Conservation (phyloP, 2,113 vertebrate genomes). For the Psettodes erumei region DNA sequence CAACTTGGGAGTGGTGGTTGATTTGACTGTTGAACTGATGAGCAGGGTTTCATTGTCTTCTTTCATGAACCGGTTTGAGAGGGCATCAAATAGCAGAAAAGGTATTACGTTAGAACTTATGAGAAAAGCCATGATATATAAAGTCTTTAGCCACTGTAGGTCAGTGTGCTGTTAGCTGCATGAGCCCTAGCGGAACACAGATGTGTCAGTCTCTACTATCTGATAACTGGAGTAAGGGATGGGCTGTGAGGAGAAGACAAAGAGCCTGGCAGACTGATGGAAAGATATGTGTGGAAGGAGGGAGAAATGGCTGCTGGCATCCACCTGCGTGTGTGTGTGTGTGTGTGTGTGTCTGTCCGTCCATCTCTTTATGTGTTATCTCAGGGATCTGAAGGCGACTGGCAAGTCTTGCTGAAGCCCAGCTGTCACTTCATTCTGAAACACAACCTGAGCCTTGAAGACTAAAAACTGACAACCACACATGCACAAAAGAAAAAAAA, state of each 20-base stretch:
- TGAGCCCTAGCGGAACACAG: conserved; percentile 30
- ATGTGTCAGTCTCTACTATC: conserved; percentile 46
- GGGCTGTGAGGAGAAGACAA: conserved; percentile 21
- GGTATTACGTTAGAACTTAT: too few relatives aligned
- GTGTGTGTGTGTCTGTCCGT: conserved; percentile 33
- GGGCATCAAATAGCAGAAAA: background rate
- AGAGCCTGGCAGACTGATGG: conserved; percentile 36
- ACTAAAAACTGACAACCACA: conserved; percentile 22
- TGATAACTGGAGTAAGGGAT: conserved; percentile 44
- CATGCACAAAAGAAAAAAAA: background rate
- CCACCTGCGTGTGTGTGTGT: conserved; percentile 21
- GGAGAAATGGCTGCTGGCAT: conserved; percentile 33
- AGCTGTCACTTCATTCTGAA: conserved; percentile 60
- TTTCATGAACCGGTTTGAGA: background rate
- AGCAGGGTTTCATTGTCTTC: background rate
- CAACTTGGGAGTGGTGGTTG: too few relatives aligned
- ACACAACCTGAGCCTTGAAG: conserved; percentile 33
- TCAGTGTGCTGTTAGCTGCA: conserved; percentile 7
- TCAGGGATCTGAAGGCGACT: conserved; percentile 33
- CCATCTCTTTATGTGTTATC: conserved; percentile 37
- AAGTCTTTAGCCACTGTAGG: conserved; percentile 21
- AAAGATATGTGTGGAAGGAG: conserved; percentile 25
- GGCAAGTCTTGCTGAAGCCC: conserved; percentile 45
- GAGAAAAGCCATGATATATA: background rate
- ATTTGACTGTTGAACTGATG: too few relatives aligned